Conservation (phyloP, 1,140 invertebrate genomes). For the Laodelphax striatellus region DNA sequence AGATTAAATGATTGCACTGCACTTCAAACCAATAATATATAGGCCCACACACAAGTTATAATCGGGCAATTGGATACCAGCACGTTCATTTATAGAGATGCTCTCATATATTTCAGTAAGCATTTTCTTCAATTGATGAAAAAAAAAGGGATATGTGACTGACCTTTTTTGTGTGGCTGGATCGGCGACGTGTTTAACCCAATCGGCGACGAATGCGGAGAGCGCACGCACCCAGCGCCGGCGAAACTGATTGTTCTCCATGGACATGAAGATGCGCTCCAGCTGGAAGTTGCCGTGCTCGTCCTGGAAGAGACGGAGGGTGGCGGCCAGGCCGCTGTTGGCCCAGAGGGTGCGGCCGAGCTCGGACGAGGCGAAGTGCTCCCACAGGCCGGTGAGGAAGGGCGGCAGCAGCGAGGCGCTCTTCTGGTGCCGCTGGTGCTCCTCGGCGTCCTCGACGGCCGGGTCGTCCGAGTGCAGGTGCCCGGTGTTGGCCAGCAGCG, state of each 20-base stretch:
- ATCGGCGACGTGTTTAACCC: conserved; percentile 58
- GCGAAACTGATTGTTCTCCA: conserved; percentile 64
- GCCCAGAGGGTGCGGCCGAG: conserved; percentile 57
- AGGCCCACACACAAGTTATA: no score
- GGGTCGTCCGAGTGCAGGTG: conserved; percentile 24
- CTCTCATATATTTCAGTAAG: no score
- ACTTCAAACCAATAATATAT: no score
- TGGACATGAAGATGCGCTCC: conserved; percentile 54
- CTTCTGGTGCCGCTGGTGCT: conserved; percentile 44
- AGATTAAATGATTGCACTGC: no score
- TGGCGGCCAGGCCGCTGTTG: conserved; percentile 52
- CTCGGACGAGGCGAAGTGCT: conserved; percentile 65
- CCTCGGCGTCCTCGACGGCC: conserved; percentile 31
- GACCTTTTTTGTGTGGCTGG: conserved; percentile 59
- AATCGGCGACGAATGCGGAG: conserved; percentile 58
- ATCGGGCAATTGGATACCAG: no score
- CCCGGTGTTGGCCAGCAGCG: conserved; percentile 37
- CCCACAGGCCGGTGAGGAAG: conserved; percentile 59
- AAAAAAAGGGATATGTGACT: no score
- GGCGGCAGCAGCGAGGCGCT: conserved; percentile 51
- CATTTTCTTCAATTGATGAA: no score
- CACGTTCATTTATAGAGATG: no score
- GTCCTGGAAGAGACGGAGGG: conserved; percentile 46
- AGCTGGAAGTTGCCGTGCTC: conserved; percentile 51
- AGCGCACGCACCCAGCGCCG: conserved; percentile 63